These are phyloP conservation scores for Lepus americanus DNA, from an alignment of 2,113 vertebrate species.

Conservation along the genomic window DNA sequence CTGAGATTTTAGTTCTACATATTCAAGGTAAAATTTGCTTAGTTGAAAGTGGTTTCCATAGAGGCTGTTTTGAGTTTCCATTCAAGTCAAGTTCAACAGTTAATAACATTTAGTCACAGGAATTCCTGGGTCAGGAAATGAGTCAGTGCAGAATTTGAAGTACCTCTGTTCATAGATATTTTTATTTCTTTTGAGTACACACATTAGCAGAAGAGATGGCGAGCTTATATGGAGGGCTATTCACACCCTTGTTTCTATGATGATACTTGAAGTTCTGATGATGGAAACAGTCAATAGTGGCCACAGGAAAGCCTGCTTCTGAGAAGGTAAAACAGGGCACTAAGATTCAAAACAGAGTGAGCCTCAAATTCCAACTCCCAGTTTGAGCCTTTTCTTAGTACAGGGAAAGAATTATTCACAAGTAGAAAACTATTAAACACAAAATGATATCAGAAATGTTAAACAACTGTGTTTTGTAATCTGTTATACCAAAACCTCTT, in stretches of 20 bases:
- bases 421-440: not conserved
- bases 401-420: not conserved
- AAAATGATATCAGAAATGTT: not conserved
- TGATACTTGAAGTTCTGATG: not conserved
- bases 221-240: not conserved
- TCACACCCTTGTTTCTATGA: not conserved
- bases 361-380: not conserved
- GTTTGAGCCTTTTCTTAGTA: not conserved
- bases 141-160: constrained; percentile 9
- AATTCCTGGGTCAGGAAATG: not conserved
- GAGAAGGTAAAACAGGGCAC: not conserved
- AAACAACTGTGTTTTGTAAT: not conserved
- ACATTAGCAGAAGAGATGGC: not conserved
- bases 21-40: not conserved
- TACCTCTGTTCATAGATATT: constrained; percentile 4
- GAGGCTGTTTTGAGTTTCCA: not conserved
- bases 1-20: not conserved
- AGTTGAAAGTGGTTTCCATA: constrained; percentile 1
- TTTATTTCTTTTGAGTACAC: constrained; percentile 6
- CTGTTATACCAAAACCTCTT: not conserved
- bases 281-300: too few relatives aligned
- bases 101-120: constrained; percentile 37
- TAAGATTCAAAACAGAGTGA: not conserved
- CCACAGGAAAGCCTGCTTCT: not conserved
- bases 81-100: not conserved